A percentile compares a stretch with the other conserved stretches of the same genome.
phyloP scores from a whole-genome alignment of 2,113 vertebrate genomes.

The Eublepharis macularius region DNA sequence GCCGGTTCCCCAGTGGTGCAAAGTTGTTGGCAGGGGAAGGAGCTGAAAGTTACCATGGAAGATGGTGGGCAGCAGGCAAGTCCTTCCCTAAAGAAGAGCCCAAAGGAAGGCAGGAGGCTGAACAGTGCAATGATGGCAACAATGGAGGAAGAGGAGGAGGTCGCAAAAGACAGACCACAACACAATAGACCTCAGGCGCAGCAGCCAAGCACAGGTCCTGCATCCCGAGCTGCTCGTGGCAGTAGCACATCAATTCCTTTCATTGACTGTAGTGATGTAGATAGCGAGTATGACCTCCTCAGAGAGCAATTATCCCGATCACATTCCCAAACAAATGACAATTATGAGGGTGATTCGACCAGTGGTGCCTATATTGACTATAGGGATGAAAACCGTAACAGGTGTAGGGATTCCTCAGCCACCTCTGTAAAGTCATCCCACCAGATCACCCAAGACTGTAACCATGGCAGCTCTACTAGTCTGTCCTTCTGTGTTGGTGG shows the following conservation, averaged over 20 bases:
- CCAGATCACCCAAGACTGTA: conserved; percentile 72
- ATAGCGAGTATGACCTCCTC: conserved; percentile 84
- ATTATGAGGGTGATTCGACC: conserved; percentile 78
- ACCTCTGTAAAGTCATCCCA: conserved; percentile 70
- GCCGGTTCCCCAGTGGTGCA: conserved; percentile 68
- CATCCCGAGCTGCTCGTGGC: conserved; percentile 84
- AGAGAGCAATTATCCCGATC: conserved; percentile 78
- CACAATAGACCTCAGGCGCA: conserved; percentile 78
- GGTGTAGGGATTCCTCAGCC: conserved; percentile 75
- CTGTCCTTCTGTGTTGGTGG: conserved; percentile 74
- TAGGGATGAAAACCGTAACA: conserved; percentile 73
- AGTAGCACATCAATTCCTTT: conserved; percentile 86
- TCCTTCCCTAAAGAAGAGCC: conserved; percentile 79
- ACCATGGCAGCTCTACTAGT: conserved; percentile 74
- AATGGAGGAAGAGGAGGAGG: conserved; percentile 75
- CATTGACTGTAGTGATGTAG: conserved; percentile 89
- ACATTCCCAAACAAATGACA: conserved; percentile 85
- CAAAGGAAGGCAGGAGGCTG: conserved; percentile 69
- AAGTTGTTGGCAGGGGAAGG: conserved; percentile 75
- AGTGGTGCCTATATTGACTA: conserved; percentile 74
- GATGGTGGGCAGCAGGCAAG: conserved; percentile 73
- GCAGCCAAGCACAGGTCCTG: conserved; percentile 93
- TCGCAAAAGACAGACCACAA: conserved; percentile 71
- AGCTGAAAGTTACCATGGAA: conserved; percentile 75
- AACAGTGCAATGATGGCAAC: conserved; percentile 58